Evolutionary conservation across 2,888 invertebrate species (phyloP), one percentile per base, ranked within the genome.

Genomic region (Neoscelio sp.): DNA sequence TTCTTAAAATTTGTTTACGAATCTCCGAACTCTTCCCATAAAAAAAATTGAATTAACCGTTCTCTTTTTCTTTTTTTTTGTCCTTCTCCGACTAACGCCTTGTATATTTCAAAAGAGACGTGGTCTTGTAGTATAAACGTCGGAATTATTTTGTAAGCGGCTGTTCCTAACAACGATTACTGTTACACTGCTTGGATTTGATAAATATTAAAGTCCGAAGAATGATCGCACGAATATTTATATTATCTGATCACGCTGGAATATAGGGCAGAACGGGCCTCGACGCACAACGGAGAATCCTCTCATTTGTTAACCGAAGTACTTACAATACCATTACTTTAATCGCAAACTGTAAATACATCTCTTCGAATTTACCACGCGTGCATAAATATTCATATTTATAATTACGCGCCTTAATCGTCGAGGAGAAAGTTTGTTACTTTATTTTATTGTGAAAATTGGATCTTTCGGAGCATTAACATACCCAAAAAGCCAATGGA

Each of bases 221-320:
- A n/a, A n/a, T n/a, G n/a, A n/a, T n/a, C 5, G 15, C 30, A 17
- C 6, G 42, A 42, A 60, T 46, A 60, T 60, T 46, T 60, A 33
- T 60, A 60, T 60, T 60, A 46, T 60, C 44, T 60, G 46, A 60
- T 60, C 33, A 20, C 18, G 10, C 13, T 17, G 30, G 28, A 58
- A 58, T 58, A 58, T 58, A 58, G 58, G 58, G 58, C 58, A 58
- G 58, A 58, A 58, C 58, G 17, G 10, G 10, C 42, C 18, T 42
- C 12, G 15, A 17, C 30, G 28, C 58, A 58, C 40, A 42, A 28
- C 42, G 28, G 28, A 23, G 23, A 26, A 56, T 38, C 26, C 35
- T 10, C 18, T 50, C 12, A 8, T 52, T 28, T 35, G 10, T 20
- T 7, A 4, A 7, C 1, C 7, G 7, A n/a, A n/a, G n/a, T n/a